These are phyloP conservation scores for Calycopis cecrops DNA, from an alignment of 1,140 invertebrate genomes.

Conservation along the genomic window DNA sequence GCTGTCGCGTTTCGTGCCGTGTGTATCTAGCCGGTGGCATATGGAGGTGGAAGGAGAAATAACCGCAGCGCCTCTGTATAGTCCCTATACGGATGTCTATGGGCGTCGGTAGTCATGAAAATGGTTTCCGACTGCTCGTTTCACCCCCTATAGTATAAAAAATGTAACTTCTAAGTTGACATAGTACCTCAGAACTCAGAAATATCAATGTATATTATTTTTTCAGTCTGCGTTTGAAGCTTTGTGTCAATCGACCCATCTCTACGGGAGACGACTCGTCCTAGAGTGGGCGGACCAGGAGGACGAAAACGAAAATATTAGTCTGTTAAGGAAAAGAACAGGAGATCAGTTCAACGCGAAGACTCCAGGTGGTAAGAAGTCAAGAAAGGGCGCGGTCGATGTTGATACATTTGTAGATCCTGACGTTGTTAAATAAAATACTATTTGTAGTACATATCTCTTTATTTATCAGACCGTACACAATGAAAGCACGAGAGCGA, in stretches of 20 bases:
- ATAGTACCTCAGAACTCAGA: no score
- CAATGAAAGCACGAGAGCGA: no score
- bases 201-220: constrained; percentile 1
- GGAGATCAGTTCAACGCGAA: constrained; percentile 81
- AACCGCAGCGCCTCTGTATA: no score
- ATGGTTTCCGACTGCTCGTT: no score
- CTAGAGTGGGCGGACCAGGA: constrained; percentile 96
- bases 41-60: no score
- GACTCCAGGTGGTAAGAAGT: constrained; percentile 68
- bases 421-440: constrained; percentile 5
- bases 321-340: constrained; percentile 89
- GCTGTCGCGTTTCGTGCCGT: no score
- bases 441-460: not conserved
- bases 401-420: constrained; percentile 68
- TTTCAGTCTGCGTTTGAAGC: constrained; percentile 93
- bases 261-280: constrained; percentile 95
- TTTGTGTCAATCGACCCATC: constrained; percentile 95
- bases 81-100: no score
- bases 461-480: no score
- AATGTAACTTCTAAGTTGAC: no score
- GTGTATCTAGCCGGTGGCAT: no score
- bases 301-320: constrained; percentile 85
- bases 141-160: no score
- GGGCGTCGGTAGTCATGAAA: no score
- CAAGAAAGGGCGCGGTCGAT: constrained; percentile 74